A percentile compares a stretch with the other conserved stretches of the same genome.
Conservation (phyloP, 2,888 invertebrate genomes). For the Nemurella pictetii region DNA sequence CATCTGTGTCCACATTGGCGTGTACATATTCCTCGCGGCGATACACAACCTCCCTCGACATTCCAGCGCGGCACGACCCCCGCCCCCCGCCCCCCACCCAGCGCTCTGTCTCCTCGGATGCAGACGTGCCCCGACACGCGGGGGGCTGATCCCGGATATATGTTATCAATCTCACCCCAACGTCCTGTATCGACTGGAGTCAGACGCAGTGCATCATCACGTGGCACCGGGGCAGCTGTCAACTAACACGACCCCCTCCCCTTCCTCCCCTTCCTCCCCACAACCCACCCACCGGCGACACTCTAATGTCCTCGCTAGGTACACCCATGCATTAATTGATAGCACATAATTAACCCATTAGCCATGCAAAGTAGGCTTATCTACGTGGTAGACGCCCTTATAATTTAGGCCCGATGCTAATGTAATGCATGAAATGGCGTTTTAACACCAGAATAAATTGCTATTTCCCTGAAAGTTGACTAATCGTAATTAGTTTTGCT, state of each 20-base stretch:
- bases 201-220: neutral
- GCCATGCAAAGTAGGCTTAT: neutral
- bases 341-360: neutral
- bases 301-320: neutral
- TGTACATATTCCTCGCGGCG: neutral
- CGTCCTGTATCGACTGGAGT: neutral
- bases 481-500: neutral
- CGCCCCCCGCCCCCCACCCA: neutral
- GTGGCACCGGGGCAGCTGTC: neutral
- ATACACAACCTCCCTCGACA: neutral
- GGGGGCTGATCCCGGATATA: neutral
- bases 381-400: neutral
- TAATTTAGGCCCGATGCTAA: neutral
- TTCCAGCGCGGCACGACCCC: neutral
- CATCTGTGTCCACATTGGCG: conserved; percentile 22
- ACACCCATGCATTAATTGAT: neutral
- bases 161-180: neutral
- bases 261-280: neutral
- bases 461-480: neutral
- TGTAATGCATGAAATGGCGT: neutral
- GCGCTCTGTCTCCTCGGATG: neutral
- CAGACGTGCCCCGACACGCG: neutral
- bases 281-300: neutral
- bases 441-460: neutral
- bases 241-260: neutral